These are phyloP conservation scores for Heliconius ismenius DNA, from an alignment of 2,888 invertebrate species.

Conservation along the genomic window DNA sequence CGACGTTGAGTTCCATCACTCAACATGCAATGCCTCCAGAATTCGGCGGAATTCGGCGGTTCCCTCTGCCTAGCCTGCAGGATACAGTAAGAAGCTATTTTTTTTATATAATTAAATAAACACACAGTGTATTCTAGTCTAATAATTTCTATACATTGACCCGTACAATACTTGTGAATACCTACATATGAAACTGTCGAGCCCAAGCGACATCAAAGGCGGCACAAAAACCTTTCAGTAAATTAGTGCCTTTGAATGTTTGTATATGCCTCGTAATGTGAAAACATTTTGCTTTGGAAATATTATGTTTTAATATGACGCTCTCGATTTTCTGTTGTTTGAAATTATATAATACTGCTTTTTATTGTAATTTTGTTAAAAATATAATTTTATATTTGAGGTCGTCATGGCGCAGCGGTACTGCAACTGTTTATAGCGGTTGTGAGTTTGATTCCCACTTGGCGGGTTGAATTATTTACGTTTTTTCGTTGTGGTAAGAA, in stretches of 20 bases:
- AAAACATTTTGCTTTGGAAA: not conserved
- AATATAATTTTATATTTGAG: not conserved
- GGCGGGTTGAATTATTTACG: too few species aligned
- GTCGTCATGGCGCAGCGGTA: not conserved
- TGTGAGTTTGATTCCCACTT: not conserved
- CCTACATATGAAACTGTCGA: conserved; percentile 5
- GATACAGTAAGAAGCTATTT: not conserved
- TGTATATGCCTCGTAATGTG: not conserved
- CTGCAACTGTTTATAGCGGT: too few species aligned
- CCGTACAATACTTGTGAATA: not conserved
- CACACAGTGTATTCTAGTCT: conserved; percentile 1
- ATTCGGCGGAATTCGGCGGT: too few species aligned
- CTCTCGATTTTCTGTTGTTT: not conserved
- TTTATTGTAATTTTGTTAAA: not conserved
- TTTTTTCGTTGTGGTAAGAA: too few species aligned
- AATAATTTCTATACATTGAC: conserved; percentile 20
- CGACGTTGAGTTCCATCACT: too few species aligned
- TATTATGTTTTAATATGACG: not conserved
- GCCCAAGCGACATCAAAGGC: conserved; percentile 24
- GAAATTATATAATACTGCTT: not conserved
- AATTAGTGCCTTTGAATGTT: conserved; percentile 19
- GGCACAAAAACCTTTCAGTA: conserved; percentile 20
- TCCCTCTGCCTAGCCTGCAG: not conserved
- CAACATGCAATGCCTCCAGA: too few species aligned
- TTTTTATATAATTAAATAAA: not conserved